phyloP scores from a whole-genome alignment of 2,113 vertebrate species.

The Lipophrys pholis region DNA sequence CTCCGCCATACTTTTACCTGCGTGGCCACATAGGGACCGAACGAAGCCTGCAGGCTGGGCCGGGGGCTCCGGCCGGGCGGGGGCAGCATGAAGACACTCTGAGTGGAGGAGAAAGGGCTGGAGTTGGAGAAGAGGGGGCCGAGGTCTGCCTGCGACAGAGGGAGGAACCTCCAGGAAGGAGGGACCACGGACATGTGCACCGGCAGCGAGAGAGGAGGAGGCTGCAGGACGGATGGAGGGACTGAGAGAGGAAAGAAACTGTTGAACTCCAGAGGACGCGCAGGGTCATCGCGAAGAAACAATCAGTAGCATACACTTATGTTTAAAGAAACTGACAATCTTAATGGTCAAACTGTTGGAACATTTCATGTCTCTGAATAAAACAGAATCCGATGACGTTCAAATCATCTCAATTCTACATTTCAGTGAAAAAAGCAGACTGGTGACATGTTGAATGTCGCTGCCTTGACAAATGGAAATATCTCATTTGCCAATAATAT shows the following conservation, averaged over 20 bases:
- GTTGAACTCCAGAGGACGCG: too few species aligned
- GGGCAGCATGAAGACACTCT: constrained; percentile 73
- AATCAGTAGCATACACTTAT: too few species aligned
- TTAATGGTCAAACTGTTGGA: too few species aligned
- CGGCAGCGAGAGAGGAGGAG: constrained; percentile 69
- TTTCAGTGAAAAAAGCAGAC: too few species aligned
- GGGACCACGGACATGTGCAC: constrained; percentile 64
- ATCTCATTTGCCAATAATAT: too few species aligned
- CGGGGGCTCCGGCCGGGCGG: constrained; percentile 31
- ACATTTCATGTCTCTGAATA: too few species aligned
- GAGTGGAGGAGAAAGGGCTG: constrained; percentile 76
- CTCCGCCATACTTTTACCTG: constrained; percentile 60
- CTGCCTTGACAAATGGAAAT: too few species aligned
- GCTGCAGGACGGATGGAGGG: constrained; percentile 55
- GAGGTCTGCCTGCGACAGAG: constrained; percentile 74
- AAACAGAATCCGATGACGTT: too few species aligned
- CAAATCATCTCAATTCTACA: too few species aligned
- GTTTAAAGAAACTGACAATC: too few species aligned
- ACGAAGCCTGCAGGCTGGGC: constrained; percentile 69
- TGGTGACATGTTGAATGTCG: too few species aligned
- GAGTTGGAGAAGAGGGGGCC: constrained; percentile 80
- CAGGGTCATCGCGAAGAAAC: too few species aligned
- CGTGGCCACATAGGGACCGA: constrained; percentile 78
- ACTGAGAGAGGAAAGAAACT: constrained; percentile 33
- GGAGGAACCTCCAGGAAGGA: constrained; percentile 71